Evolutionary conservation across 1,140 invertebrate species (phyloP).

Genomic region (Drosophila melanogaster): DNA sequence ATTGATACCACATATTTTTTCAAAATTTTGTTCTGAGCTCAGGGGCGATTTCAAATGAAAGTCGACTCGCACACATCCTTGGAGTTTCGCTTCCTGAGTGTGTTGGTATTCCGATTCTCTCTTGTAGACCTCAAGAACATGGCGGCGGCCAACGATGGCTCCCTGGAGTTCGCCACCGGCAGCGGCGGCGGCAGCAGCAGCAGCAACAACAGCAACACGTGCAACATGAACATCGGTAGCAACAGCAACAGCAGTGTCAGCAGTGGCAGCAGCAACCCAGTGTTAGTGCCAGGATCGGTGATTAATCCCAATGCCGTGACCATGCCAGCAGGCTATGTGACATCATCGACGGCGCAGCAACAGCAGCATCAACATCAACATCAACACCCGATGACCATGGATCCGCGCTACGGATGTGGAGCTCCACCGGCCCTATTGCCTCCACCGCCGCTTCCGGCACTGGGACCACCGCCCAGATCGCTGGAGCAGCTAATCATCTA

Average conservation of each 20-base stretch:
- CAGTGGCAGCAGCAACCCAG: constrained; percentile 26
- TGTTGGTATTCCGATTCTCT: constrained; percentile 52
- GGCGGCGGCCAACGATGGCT: constrained; percentile 75
- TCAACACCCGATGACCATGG: constrained; percentile 42
- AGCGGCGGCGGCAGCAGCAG: constrained; percentile 51
- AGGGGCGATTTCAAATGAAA: constrained; percentile 1
- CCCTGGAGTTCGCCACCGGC: constrained; percentile 68
- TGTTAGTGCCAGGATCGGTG: constrained; percentile 6
- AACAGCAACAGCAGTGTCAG: constrained; percentile 34
- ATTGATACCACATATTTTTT: not conserved
- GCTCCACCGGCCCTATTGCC: constrained; percentile 42
- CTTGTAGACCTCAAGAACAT: constrained; percentile 80
- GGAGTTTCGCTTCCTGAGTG: constrained; percentile 25
- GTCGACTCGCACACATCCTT: not conserved
- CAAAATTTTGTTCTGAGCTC: constrained; percentile 3
- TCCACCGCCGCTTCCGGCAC: constrained; percentile 34
- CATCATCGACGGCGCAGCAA: constrained; percentile 19
- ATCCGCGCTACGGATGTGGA: constrained; percentile 55
- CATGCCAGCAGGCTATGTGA: constrained; percentile 39
- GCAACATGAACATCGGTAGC: constrained; percentile 32
- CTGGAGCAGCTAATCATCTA: constrained; percentile 80
- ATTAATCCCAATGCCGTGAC: constrained; percentile 17
- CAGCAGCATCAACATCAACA: constrained; percentile 37
- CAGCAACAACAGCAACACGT: constrained; percentile 30
- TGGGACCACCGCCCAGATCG: constrained; percentile 64